Evolutionary conservation across 2,113 vertebrate species (phyloP).

Genomic region (Proteles cristata): DNA sequence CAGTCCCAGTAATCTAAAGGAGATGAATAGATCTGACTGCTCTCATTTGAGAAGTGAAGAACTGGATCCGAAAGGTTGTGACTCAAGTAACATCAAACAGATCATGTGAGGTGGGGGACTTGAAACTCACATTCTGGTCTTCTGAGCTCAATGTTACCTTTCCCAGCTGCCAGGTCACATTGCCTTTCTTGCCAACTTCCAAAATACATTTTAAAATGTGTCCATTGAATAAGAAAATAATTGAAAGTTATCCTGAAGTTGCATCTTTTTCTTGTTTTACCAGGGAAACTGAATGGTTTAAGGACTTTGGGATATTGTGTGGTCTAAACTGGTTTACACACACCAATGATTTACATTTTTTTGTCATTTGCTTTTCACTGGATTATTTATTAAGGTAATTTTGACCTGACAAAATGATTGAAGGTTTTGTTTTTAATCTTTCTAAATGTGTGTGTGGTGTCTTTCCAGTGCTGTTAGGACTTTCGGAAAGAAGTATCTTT

Average conservation of each 20-base stretch:
- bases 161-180: not conserved
- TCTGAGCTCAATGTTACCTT: not conserved
- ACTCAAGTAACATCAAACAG: not conserved
- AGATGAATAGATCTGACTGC: not conserved
- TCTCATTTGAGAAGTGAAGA: conserved; percentile 49
- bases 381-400: conserved; percentile 58
- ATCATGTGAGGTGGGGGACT: not conserved
- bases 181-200: conserved; percentile 28
- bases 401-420: conserved; percentile 30
- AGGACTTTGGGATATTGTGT: conserved; percentile 12
- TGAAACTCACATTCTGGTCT: not conserved
- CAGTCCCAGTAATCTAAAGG: not conserved
- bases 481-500: conserved; percentile 54
- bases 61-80: not conserved
- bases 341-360: not conserved
- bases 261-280: conserved; percentile 36
- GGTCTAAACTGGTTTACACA: not conserved
- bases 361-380: conserved; percentile 64
- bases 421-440: not conserved
- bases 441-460: conserved; percentile 21
- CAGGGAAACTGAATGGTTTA: conserved; percentile 26
- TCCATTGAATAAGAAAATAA: conserved; percentile 22
- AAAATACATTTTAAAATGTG: conserved; percentile 21
- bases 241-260: not conserved
- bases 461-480: conserved; percentile 27